A percentile compares a stretch with the other conserved stretches of the same genome.
Evolutionary conservation across 92 coral and sea anemone species (phyloP).

Genomic region (Epizoanthus scotinus): DNA sequence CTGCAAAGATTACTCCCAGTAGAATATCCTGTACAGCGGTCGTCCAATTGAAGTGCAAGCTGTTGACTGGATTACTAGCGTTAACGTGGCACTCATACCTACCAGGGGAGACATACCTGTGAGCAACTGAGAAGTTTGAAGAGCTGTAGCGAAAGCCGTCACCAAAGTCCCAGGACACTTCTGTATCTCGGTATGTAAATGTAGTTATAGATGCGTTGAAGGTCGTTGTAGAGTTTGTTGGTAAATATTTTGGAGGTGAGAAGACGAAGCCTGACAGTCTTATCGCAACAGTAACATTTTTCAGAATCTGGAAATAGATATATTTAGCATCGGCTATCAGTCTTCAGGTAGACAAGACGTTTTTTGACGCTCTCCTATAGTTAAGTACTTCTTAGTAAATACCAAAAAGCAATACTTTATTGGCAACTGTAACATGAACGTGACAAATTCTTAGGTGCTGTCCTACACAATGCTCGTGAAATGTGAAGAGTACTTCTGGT

Average conservation of each 20-base stretch:
- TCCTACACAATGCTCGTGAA: too few species aligned
- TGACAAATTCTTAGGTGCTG: too few species aligned
- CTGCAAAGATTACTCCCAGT: conserved; percentile 5
- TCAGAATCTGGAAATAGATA: not conserved
- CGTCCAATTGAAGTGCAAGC: conserved; percentile 2
- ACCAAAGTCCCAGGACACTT: conserved; percentile 24
- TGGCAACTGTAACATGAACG: too few species aligned
- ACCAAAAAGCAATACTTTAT: too few species aligned
- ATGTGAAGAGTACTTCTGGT: too few species aligned
- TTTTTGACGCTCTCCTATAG: not conserved
- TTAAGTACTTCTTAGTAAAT: too few species aligned
- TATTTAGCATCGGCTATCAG: not conserved
- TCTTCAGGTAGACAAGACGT: not conserved
- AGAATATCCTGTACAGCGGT: conserved; percentile 17
- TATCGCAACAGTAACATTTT: not conserved
- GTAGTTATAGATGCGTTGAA: not conserved
- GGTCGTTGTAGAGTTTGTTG: conserved; percentile 8
- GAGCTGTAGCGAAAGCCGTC: conserved; percentile 16
- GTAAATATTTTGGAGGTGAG: not conserved
- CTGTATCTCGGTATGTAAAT: conserved; percentile 4
- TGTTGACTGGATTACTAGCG: not conserved
- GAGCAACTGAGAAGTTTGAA: conserved; percentile 7
- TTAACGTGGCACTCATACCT: not conserved
- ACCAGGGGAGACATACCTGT: not conserved
- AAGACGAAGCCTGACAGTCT: conserved; percentile 14